These are phyloP conservation scores for Alectura lathami DNA, from an alignment of 2,113 vertebrate species.

Conservation along the genomic window DNA sequence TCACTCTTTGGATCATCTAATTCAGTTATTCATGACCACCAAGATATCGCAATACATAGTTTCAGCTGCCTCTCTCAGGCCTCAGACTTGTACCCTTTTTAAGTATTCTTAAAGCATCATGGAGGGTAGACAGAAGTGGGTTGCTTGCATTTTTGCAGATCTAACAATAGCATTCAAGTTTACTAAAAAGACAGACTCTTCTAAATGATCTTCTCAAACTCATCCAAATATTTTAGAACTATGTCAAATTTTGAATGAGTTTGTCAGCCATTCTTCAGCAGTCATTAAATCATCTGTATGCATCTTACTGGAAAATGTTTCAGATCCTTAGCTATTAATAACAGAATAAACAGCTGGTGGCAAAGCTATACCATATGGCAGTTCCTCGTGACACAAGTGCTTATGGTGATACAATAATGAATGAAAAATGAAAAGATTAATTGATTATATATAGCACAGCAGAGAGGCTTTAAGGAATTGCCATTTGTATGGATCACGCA, in stretches of 20 bases:
- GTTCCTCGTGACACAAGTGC: background rate
- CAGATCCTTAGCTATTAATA: background rate
- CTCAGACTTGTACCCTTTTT: background rate
- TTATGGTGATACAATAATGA: background rate
- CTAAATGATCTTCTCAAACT: background rate
- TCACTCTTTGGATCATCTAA: background rate
- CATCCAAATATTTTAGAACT: background rate
- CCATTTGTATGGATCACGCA: background rate
- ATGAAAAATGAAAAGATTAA: background rate
- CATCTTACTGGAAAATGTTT: slow-evolving; percentile 3
- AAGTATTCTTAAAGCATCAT: background rate
- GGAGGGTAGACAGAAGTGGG: rapidly evolving
- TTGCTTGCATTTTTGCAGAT: background rate
- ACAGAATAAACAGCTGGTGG: background rate
- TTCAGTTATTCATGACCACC: background rate
- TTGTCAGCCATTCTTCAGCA: background rate
- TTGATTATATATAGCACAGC: background rate
- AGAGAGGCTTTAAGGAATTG: background rate
- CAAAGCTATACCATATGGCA: background rate
- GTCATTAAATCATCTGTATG: background rate
- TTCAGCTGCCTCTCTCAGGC: rapidly evolving
- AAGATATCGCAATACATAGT: background rate
- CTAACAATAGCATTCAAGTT: background rate
- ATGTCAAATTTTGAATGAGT: background rate
- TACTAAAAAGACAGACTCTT: background rate